Evolutionary conservation across 2,888 invertebrate genomes (phyloP).

Genomic region (Hyposoter didymator): DNA sequence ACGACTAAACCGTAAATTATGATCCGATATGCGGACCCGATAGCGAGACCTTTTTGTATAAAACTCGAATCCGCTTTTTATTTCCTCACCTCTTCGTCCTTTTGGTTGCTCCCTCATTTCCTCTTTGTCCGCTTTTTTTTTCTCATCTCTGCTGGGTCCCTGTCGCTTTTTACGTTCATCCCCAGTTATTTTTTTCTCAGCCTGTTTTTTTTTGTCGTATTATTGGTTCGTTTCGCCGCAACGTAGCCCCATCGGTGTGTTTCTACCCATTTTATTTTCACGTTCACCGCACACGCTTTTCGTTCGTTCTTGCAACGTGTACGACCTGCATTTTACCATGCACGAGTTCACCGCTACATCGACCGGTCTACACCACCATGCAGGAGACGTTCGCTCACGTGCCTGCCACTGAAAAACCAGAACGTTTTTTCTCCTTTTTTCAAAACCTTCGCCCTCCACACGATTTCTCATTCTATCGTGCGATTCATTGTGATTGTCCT

Average conservation of each 20-base stretch:
- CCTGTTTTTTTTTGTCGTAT: slow-evolving; percentile 28
- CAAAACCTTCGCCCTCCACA: slow-evolving; percentile 7
- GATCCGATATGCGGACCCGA: slow-evolving; percentile 24
- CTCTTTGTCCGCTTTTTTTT: slow-evolving; percentile 13
- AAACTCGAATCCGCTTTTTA: slow-evolving; percentile 48
- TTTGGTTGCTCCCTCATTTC: slow-evolving; percentile 40
- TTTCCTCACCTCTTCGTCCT: slow-evolving; percentile 23
- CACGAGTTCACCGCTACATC: slow-evolving; percentile 58
- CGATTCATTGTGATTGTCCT: slow-evolving; percentile 72
- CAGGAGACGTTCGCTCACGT: slow-evolving; percentile 68
- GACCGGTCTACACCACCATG: slow-evolving; percentile 62
- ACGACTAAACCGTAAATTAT: slow-evolving; percentile 53
- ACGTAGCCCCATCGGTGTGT: slow-evolving; percentile 45
- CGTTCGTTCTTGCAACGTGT: slow-evolving; percentile 43
- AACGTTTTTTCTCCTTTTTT: slow-evolving; percentile 49
- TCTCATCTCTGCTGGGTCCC: not conserved
- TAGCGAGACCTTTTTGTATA: slow-evolving; percentile 23
- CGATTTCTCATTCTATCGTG: slow-evolving; percentile 49
- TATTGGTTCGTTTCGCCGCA: slow-evolving; percentile 53
- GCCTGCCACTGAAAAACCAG: slow-evolving; percentile 64
- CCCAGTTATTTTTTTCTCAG: not conserved
- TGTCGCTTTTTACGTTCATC: slow-evolving; percentile 23
- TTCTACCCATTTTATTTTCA: slow-evolving; percentile 65
- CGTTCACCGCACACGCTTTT: slow-evolving; percentile 59
- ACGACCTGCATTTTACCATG: slow-evolving; percentile 60